Evolutionary conservation across 2,113 vertebrate genomes (phyloP), one percentile per base, ranked within the genome.

Genomic region (Serilophus lunatus): DNA sequence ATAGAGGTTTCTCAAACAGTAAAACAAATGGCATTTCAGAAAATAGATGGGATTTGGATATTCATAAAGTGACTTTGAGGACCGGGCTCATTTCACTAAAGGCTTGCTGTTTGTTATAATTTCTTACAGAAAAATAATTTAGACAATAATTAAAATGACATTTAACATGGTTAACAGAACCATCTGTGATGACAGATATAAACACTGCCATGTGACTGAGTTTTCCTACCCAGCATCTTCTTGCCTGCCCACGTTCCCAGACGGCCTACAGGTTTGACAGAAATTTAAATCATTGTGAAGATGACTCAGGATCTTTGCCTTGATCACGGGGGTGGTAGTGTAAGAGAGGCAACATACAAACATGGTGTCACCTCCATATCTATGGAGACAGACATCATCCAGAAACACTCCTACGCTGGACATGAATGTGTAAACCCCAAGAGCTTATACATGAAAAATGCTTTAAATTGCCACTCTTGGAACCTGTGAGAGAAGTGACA

Each of bases 241-340:
- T 81, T 72, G 31, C 49, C 92, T 92, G 65, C 78, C 78, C 61
- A 83, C 77, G 11, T 6, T 47, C 85, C 42, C 93, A 96, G 90
- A 93, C 59, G 84, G 61, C 50, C 84, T 47, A 22, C 42, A 70
- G 53, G 23, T 74, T 76, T 83, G 77, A 33, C 0, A 3, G 82
- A 85, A 74, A 79, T 69, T 86, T 31, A 19, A 4, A 12, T 51
- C 42, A 84, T 86, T 78, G 35, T 19, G 69, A 68, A 7, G 47
- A 50, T 88, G 69, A 93, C 82, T 95, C 88, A 87, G 91, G 83
- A 81, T 83, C 57, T 90, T 70, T 64, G 54, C 45, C 57, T 85
- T 18, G 78, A 33, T 60, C 82, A 20, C 0, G 26, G 88, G 94
- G 87, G 69, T 74, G 87, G 91, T 7, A 65, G n/a, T 49, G 44